Evolutionary conservation across 2,797 vertebrate genomes (phyloP).

Genomic region (Acipenser transmontanus): DNA sequence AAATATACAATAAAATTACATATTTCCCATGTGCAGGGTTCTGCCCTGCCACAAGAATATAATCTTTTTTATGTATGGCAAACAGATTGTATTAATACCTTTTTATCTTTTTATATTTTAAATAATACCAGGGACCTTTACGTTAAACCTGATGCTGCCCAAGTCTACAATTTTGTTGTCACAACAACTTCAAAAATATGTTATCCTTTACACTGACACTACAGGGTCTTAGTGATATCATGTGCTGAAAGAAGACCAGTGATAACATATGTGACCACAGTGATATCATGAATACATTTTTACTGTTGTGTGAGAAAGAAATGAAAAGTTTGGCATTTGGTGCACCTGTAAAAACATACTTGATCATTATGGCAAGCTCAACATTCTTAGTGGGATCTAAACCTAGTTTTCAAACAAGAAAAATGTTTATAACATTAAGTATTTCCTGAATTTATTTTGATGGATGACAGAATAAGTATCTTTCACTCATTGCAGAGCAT

Average conservation of each 20-base stretch:
- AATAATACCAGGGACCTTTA: slow-evolving; percentile 6
- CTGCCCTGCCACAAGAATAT: too few relatives aligned
- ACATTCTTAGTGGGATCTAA: slow-evolving; percentile 68
- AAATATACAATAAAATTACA: too few relatives aligned
- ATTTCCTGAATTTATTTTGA: slow-evolving; percentile 83
- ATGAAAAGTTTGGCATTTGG: slow-evolving; percentile 69
- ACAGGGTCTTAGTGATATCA: slow-evolving; percentile 39
- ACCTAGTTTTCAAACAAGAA: slow-evolving; percentile 70
- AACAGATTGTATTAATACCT: too few relatives aligned
- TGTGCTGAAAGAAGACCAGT: slow-evolving; percentile 43
- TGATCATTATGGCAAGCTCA: slow-evolving; percentile 73
- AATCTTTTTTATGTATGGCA: too few relatives aligned
- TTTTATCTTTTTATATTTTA: too few relatives aligned
- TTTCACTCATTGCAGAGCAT: slow-evolving; percentile 75
- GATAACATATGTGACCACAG: too few relatives aligned
- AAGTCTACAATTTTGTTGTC: slow-evolving; percentile 24
- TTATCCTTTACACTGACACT: slow-evolving; percentile 15
- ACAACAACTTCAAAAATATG: slow-evolving; percentile 25
- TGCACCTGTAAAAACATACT: slow-evolving; percentile 85
- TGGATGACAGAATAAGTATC: slow-evolving; percentile 77
- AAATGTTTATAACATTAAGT: slow-evolving; percentile 80
- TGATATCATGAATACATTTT: slow-evolving; percentile 57
- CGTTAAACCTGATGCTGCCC: slow-evolving; percentile 19
- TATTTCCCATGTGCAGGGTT: too few relatives aligned
- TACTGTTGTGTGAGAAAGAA: slow-evolving; percentile 62